A percentile compares a stretch with the other conserved stretches of the same genome.
phyloP scores from a whole-genome alignment of 2,797 vertebrate genomes.

The Gymnocypris eckloni region DNA sequence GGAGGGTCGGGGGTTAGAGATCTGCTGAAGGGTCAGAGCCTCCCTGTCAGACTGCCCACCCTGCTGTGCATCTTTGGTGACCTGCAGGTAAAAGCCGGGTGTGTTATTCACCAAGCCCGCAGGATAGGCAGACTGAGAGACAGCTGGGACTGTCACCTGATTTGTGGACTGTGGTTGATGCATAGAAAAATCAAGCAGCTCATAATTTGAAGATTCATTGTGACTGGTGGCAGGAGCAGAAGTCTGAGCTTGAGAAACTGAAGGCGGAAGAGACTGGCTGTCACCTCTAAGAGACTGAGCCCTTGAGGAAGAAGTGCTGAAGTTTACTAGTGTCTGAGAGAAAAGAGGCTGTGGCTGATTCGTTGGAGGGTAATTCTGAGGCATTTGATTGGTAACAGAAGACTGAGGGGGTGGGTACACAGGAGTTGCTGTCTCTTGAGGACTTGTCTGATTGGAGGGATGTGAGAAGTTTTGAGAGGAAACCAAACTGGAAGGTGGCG shows the following conservation, averaged over 20 bases:
- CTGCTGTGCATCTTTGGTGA: conserved; percentile 87
- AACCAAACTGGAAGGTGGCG: conserved; percentile 87
- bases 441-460: conserved; percentile 76
- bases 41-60: conserved; percentile 67
- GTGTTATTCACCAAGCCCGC: conserved; percentile 71
- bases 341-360: conserved; percentile 74
- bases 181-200: conserved; percentile 87
- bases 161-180: conserved; percentile 78
- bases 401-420: conserved; percentile 66
- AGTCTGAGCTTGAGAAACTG: conserved; percentile 68
- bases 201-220: conserved; percentile 76
- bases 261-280: conserved; percentile 62
- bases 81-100: conserved; percentile 92
- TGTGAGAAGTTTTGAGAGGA: conserved; percentile 76
- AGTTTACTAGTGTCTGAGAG: conserved; percentile 69
- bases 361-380: conserved; percentile 63
- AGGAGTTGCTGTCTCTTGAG: conserved; percentile 67
- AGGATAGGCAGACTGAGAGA: conserved; percentile 71
- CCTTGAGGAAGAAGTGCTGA: conserved; percentile 70
- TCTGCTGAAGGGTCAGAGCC: conserved; percentile 25
- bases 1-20: conserved; percentile 56
- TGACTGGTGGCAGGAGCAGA: conserved; percentile 71
- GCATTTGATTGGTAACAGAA: conserved; percentile 68
- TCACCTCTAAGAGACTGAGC: conserved; percentile 67
- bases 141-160: conserved; percentile 63